Evolutionary conservation across 2,797 vertebrate species (phyloP), one percentile per base, ranked within the genome.

Genomic region (Meriones psammophilus): DNA sequence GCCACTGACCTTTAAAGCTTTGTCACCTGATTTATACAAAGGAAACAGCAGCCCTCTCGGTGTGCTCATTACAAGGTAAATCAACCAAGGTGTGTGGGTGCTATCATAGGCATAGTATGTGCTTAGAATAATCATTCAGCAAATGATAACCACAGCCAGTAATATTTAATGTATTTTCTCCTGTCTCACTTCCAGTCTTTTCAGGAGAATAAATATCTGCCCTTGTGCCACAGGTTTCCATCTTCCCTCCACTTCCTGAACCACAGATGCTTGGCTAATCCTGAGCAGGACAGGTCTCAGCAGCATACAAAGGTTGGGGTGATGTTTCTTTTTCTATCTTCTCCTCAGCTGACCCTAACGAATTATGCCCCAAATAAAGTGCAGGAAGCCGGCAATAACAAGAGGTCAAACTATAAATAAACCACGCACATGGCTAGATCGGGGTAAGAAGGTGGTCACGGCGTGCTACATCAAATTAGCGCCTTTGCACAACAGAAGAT

Each of bases 321-420:
- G 18, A 7, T 1, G 26, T 50, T 78, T 87, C 84, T 87, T 89
- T 76, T 91, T 93, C 87, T 73, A 68, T 85, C 64, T 92, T 93
- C 71, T 94, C 94, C 71, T 91, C 56, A 94, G 50, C 79, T 92
- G 26, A 94, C 74, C 62, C 81, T 76, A 86, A 66, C 77, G 68
- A 95, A 91, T 73, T 68, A 90, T 39, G 91, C 80, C 80, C 95
- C 89, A 96, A 96, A 89, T 87, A 97, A 95, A 92, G 12, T 20
- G 88, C 74, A 74, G 76, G 96, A 58, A 58, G 56, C 94, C 95
- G 97, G 81, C 66, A 78, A 87, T 95, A 94, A 80, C 58, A 74
- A 89, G 87, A 96, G 81, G 88, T 95, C 84, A 93, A 84, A 76
- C 46, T 95, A 96, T 94, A 94, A 96, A 97, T 97, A 97, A 91